Conservation (phyloP, 2,797 vertebrate species). For the Petrocephalus sullivani region DNA sequence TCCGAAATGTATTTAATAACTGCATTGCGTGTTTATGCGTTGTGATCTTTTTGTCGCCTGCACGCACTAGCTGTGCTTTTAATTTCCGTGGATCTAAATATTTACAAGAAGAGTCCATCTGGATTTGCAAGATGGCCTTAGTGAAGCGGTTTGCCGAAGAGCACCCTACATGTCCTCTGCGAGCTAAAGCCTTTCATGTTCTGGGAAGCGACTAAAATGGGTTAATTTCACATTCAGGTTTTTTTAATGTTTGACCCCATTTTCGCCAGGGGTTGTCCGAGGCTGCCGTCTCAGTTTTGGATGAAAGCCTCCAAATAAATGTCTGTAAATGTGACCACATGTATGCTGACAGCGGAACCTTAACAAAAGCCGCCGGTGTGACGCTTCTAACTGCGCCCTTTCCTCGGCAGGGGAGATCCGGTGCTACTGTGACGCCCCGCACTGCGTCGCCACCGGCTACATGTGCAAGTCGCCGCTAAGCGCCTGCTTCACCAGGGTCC, state of each 20-base stretch:
- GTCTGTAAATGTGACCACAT: neutral
- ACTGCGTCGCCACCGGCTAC: conserved; percentile 95
- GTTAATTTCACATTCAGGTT: neutral
- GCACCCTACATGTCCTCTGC: neutral
- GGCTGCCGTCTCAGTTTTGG: neutral
- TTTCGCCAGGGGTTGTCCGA: neutral
- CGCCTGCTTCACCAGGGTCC: conserved; percentile 89
- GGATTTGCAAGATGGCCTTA: neutral
- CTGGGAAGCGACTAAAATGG: neutral
- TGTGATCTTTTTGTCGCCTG: neutral
- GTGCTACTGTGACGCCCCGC: conserved; percentile 95
- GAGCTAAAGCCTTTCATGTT: neutral
- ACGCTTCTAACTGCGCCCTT: neutral
- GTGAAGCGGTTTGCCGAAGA: neutral
- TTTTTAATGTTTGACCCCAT: neutral
- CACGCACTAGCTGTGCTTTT: neutral
- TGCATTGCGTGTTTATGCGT: neutral
- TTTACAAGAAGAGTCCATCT: neutral
- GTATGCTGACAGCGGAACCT: neutral
- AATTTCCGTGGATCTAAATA: neutral
- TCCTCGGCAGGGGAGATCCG: conserved; percentile 85
- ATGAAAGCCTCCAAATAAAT: neutral
- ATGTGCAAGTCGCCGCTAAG: conserved; percentile 97
- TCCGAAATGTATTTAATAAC: neutral
- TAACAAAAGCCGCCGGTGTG: neutral